A percentile compares a stretch with the other conserved stretches of the same genome.
These are phyloP conservation scores for Perca fluviatilis DNA, from an alignment of 2,113 vertebrate genomes.

Conservation along the genomic window DNA sequence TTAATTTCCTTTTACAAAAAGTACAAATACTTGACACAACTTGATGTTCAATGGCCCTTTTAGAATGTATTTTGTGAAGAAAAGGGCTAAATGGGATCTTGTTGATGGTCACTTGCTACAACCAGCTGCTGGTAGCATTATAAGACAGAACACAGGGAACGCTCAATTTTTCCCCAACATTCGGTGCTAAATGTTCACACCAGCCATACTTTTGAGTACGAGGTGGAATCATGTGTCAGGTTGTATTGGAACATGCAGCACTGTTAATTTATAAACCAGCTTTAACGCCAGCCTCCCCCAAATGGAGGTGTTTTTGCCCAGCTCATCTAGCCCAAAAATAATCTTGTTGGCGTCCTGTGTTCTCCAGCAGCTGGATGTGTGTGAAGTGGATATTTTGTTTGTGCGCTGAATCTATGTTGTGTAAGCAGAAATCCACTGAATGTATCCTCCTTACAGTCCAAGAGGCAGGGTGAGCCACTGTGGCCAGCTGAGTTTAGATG, in stretches of 20 bases:
- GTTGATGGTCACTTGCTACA: conserved; percentile 37
- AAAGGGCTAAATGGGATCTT: conserved; percentile 69
- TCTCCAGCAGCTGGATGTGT: conserved; percentile 30
- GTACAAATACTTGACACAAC: conserved; percentile 72
- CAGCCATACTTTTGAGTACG: conserved; percentile 23
- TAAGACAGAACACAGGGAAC: neutral
- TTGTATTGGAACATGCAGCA: conserved; percentile 10
- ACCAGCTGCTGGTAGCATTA: conserved; percentile 36
- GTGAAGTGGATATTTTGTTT: conserved; percentile 54
- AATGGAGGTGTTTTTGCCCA: neutral
- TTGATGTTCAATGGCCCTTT: conserved; percentile 73
- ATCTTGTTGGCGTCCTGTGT: conserved; percentile 14
- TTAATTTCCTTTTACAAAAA: conserved; percentile 38
- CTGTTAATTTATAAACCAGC: conserved; percentile 9
- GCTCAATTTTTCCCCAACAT: no score
- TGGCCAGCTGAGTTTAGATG: conserved; percentile 81
- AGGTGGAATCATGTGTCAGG: conserved; percentile 21
- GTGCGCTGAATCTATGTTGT: conserved; percentile 74
- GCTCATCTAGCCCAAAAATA: neutral
- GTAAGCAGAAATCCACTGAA: conserved; percentile 80
- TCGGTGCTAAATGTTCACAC: conserved; percentile 15
- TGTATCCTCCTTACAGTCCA: conserved; percentile 82
- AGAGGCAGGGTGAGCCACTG: conserved; percentile 59
- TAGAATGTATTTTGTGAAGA: conserved; percentile 85
- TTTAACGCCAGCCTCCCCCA: neutral